phyloP scores from a whole-genome alignment of 2,797 vertebrate species.

The Atherinosoma microstoma region DNA sequence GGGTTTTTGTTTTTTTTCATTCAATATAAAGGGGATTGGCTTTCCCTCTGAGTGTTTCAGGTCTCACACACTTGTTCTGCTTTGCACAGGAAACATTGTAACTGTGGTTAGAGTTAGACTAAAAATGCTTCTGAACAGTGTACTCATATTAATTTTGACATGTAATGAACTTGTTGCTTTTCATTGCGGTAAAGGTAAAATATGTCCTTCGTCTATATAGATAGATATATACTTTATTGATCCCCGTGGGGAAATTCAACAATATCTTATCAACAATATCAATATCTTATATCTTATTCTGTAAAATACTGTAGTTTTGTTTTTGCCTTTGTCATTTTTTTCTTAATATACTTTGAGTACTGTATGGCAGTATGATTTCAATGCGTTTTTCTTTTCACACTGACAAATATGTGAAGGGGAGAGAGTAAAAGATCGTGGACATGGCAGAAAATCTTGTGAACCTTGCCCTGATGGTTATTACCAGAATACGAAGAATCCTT shows the following conservation, averaged over 20 bases:
- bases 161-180: not conserved
- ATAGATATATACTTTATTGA: not conserved
- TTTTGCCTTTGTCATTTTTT: not conserved
- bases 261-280: too few species aligned
- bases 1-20: too few species aligned
- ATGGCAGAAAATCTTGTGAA: fast-evolving
- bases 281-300: too few species aligned
- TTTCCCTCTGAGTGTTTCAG: not conserved
- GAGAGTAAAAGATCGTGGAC: fast-evolving
- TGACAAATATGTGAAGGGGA: slow-evolving; percentile 43
- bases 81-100: slow-evolving; percentile 8
- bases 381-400: not conserved
- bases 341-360: not conserved
- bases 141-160: slow-evolving; percentile 30
- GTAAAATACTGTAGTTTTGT: not conserved
- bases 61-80: not conserved
- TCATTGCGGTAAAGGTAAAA: slow-evolving; percentile 57
- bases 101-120: not conserved
- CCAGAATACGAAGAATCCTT: not conserved
- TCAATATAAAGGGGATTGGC: too few species aligned
- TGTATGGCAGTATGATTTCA: not conserved
- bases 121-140: slow-evolving; percentile 51
- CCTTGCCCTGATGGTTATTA: not conserved
- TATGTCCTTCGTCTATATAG: slow-evolving; percentile 4
- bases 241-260: too few species aligned